A percentile compares a stretch with the other conserved stretches of the same genome.
phyloP scores from a whole-genome alignment of 1,140 invertebrate species.

The Achroia grisella region DNA sequence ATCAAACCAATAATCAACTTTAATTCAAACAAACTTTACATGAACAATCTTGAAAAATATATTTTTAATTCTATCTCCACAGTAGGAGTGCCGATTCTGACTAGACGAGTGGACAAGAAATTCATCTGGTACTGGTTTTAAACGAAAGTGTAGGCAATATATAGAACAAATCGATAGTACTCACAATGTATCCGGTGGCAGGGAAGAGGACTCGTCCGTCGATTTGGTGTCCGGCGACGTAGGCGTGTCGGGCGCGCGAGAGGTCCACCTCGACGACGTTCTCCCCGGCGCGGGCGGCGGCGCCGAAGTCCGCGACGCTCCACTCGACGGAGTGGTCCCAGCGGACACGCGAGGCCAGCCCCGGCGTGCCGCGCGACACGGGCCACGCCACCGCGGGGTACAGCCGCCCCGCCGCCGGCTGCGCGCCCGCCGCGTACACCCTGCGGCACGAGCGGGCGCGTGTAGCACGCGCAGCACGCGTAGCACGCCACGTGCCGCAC shows the following conservation, averaged over 20 bases:
- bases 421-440: slow-evolving; percentile 85
- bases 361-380: slow-evolving; percentile 90
- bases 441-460: slow-evolving; percentile 73
- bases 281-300: slow-evolving; percentile 77
- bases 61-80: slow-evolving; percentile 17
- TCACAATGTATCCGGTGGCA: slow-evolving; percentile 93
- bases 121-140: slow-evolving; percentile 19
- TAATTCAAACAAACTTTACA: too few relatives aligned
- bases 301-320: slow-evolving; percentile 82
- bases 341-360: slow-evolving; percentile 86
- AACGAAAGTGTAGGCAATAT: slow-evolving; percentile 10
- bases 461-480: slow-evolving; percentile 93
- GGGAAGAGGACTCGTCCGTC: slow-evolving; percentile 96
- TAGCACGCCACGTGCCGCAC: slow-evolving; percentile 88
- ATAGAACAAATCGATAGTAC: too few relatives aligned
- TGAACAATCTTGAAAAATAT: too few relatives aligned
- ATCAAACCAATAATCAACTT: too few relatives aligned
- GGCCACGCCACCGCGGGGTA: slow-evolving; percentile 87
- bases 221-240: slow-evolving; percentile 91
- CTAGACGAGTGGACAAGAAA: slow-evolving; percentile 14
- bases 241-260: slow-evolving; percentile 83
- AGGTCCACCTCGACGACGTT: slow-evolving; percentile 86
- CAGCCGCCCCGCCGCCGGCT: slow-evolving; percentile 83
- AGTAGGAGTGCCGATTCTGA: slow-evolving; percentile 31
- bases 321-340: slow-evolving; percentile 94